Evolutionary conservation across 2,888 invertebrate species (phyloP).

Genomic region (Himalopsyche japonica): DNA sequence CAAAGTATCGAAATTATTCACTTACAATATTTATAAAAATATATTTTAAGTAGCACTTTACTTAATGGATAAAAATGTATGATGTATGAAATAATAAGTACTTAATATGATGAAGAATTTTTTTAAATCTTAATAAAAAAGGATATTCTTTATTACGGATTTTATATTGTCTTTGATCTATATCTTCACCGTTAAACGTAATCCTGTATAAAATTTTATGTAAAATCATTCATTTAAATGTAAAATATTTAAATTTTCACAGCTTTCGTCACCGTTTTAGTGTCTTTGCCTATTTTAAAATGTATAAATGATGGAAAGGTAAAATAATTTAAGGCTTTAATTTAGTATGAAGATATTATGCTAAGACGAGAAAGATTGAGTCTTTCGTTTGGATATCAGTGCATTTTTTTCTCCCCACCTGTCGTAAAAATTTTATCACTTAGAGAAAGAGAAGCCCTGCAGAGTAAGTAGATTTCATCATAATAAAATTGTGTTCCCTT

Average conservation of each 20-base stretch:
- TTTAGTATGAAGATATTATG: background rate
- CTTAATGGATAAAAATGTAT: no score
- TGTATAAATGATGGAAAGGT: background rate
- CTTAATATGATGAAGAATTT: no score
- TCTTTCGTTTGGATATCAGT: background rate
- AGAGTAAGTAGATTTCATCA: constrained; percentile 6
- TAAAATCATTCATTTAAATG: background rate
- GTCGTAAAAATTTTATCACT: constrained; percentile 12
- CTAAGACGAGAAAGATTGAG: background rate
- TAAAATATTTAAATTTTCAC: background rate
- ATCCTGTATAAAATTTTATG: background rate
- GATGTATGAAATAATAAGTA: no score
- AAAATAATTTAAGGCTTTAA: background rate
- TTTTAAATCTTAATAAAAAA: no score
- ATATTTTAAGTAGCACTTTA: no score
- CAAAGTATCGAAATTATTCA: no score
- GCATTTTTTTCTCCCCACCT: background rate
- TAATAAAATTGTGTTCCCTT: constrained; percentile 10
- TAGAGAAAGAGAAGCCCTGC: background rate
- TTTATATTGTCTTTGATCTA: no score
- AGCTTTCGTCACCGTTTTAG: background rate
- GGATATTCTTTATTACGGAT: no score
- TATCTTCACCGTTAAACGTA: no score
- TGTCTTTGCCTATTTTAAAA: background rate
- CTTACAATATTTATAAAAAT: no score